phyloP scores from a whole-genome alignment of 2,113 vertebrate species.

The Brachionichthys hirsutus region DNA sequence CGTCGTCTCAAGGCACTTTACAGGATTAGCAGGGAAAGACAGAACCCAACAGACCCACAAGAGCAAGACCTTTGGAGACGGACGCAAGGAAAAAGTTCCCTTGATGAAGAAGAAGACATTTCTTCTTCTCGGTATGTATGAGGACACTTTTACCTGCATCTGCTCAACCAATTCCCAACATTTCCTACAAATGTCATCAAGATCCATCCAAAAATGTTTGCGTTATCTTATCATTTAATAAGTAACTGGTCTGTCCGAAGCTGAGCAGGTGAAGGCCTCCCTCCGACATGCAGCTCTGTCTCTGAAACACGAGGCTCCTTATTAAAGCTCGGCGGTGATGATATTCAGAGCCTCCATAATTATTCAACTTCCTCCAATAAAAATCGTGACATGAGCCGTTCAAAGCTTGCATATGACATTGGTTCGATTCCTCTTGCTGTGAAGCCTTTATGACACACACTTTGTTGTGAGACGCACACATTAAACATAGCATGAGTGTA shows the following conservation, averaged over 20 bases:
- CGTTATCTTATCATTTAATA: not conserved
- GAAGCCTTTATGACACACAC: slow-evolving; percentile 21
- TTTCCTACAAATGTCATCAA: no score
- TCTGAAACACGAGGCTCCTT: slow-evolving; percentile 18
- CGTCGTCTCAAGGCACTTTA: no score
- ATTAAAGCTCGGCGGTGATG: slow-evolving; percentile 43
- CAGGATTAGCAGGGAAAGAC: no score
- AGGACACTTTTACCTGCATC: no score
- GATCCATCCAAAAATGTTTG: no score
- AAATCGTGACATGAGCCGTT: slow-evolving; percentile 57
- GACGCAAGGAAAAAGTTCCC: no score
- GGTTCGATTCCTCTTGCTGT: slow-evolving; percentile 42
- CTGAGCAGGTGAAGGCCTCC: slow-evolving; percentile 8
- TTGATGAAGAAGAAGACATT: no score
- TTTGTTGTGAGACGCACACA: not conserved
- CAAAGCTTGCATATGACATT: slow-evolving; percentile 53
- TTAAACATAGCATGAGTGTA: not conserved
- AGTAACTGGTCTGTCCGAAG: not conserved
- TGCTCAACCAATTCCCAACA: no score
- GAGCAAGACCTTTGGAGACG: no score
- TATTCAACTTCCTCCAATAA: slow-evolving; percentile 65
- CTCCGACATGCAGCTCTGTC: slow-evolving; percentile 12
- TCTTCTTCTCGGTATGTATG: no score
- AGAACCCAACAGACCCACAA: no score
- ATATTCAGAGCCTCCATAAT: slow-evolving; percentile 43